Conservation (phyloP, 1,140 invertebrate genomes). For the Periplaneta americana region DNA sequence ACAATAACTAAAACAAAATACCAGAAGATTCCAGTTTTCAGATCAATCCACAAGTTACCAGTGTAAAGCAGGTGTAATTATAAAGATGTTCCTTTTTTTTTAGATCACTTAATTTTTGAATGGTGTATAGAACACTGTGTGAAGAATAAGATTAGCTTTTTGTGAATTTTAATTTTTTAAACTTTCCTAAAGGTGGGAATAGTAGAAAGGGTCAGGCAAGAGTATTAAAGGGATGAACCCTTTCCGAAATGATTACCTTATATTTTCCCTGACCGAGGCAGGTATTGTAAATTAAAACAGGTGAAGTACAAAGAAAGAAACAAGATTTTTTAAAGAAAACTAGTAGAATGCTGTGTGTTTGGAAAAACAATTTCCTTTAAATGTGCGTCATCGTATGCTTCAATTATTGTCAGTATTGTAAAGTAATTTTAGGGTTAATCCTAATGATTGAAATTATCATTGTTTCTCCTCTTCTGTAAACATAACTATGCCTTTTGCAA, state of each 20-base stretch:
- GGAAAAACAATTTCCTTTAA: neutral
- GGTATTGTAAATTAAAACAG: neutral
- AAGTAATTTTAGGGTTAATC: neutral
- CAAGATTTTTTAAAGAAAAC: neutral
- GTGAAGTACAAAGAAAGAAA: neutral
- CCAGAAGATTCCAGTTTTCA: neutral
- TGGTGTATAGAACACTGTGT: conserved; percentile 3
- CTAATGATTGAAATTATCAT: neutral
- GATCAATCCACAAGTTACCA: conserved; percentile 13
- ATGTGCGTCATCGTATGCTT: neutral
- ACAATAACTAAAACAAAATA: neutral
- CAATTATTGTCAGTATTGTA: conserved; percentile 9
- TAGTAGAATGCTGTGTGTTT: neutral
- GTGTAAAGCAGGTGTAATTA: conserved; percentile 6
- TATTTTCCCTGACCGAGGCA: neutral
- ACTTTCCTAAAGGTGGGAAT: neutral
- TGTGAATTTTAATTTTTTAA: neutral
- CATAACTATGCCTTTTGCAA: neutral
- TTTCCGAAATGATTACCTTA: neutral
- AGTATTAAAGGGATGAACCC: conserved; percentile 16
- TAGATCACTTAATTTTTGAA: neutral
- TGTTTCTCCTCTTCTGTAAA: neutral
- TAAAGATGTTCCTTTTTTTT: conserved; percentile 9
- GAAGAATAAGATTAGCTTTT: conserved; percentile 3
- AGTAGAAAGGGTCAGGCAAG: neutral